These are phyloP conservation scores for Brachylomia viminalis DNA, from an alignment of 2,888 invertebrate species.

Conservation along the genomic window DNA sequence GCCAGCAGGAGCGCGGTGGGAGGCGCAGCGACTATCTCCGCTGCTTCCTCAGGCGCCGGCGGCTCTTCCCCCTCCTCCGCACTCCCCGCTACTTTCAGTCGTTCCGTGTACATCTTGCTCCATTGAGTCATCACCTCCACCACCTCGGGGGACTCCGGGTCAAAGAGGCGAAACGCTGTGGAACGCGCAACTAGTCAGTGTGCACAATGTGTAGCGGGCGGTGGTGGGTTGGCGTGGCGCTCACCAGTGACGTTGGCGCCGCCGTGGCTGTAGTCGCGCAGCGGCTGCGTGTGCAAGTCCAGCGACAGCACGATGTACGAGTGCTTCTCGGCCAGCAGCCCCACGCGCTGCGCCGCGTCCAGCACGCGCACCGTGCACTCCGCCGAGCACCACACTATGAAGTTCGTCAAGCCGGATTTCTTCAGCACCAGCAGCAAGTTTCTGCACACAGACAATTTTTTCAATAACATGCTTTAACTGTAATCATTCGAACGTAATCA, in stretches of 20 bases:
- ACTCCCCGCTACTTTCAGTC: slow-evolving; percentile 42
- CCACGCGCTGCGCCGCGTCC: slow-evolving; percentile 85
- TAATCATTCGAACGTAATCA: not conserved
- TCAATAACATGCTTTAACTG: not conserved
- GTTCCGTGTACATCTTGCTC: slow-evolving; percentile 64
- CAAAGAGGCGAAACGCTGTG: slow-evolving; percentile 79
- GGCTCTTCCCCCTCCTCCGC: slow-evolving; percentile 34
- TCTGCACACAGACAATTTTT: slow-evolving; percentile 53
- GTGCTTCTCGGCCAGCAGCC: slow-evolving; percentile 82
- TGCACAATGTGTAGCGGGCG: not conserved
- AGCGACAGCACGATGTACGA: slow-evolving; percentile 80
- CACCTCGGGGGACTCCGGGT: slow-evolving; percentile 74
- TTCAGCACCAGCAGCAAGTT: slow-evolving; percentile 83
- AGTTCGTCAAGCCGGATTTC: slow-evolving; percentile 77
- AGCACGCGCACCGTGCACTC: slow-evolving; percentile 81
- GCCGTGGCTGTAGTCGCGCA: slow-evolving; percentile 82
- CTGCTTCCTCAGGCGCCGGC: slow-evolving; percentile 42
- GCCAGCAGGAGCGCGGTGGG: slow-evolving; percentile 76
- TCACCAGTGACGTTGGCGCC: slow-evolving; percentile 84
- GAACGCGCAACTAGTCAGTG: slow-evolving; percentile 7
- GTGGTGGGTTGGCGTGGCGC: not conserved
- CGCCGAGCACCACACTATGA: slow-evolving; percentile 81
- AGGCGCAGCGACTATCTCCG: slow-evolving; percentile 63
- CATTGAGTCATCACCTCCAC: slow-evolving; percentile 63
- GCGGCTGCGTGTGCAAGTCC: slow-evolving; percentile 80